phyloP scores from a whole-genome alignment of 2,797 vertebrate species.

The Crocodylus rhombifer region DNA sequence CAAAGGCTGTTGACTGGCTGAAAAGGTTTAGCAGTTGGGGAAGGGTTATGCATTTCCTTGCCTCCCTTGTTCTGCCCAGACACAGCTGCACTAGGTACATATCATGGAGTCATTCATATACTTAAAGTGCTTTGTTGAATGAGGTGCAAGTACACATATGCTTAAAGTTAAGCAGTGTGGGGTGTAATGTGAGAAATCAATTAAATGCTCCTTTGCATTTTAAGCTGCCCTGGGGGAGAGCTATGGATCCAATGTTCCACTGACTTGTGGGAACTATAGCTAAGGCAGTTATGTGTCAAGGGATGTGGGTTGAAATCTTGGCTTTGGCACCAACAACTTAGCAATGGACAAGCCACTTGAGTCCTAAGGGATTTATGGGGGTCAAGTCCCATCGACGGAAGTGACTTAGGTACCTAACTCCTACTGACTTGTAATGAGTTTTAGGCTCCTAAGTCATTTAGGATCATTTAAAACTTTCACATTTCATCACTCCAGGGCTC shows the following conservation, averaged over 20 bases:
- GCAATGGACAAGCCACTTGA: not conserved
- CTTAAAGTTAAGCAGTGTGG: not conserved
- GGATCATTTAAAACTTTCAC: not conserved
- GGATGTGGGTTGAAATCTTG: not conserved
- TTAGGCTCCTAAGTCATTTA: not conserved
- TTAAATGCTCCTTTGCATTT: too few relatives aligned
- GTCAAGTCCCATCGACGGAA: not conserved
- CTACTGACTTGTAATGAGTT: not conserved
- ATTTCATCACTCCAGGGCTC: not conserved
- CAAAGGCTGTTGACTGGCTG: too few relatives aligned
- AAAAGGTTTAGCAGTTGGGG: too few relatives aligned
- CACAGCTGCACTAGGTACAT: too few relatives aligned
- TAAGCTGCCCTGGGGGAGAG: too few relatives aligned
- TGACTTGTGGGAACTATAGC: too few relatives aligned
- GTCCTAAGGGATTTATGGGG: not conserved
- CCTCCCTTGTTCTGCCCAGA: too few relatives aligned
- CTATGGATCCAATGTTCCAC: too few relatives aligned
- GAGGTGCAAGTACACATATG: not conserved
- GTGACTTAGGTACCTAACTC: fast-evolving
- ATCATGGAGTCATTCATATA: not conserved
- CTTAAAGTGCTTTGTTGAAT: not conserved
- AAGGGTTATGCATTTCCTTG: too few relatives aligned
- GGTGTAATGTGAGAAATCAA: not conserved
- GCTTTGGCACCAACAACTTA: not conserved
- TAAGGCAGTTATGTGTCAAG: not conserved